These are phyloP conservation scores for Lutjanus campechanus DNA, from an alignment of 2,797 vertebrate genomes.

Conservation along the genomic window DNA sequence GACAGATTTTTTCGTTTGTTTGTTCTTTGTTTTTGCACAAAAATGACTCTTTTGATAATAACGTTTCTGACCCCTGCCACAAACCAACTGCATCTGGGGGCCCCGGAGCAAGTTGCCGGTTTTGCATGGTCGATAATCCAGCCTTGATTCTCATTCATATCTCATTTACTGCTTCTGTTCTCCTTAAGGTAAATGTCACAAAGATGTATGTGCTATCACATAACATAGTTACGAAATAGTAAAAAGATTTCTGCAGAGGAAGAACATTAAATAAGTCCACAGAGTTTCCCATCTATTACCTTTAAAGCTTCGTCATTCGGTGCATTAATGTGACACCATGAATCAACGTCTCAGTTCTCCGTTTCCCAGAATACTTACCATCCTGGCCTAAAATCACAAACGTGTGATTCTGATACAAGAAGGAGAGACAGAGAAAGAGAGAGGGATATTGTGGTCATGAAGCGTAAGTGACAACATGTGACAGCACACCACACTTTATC, in stretches of 20 bases:
- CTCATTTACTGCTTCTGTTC: background rate
- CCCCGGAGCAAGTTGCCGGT: background rate
- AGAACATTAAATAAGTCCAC: background rate
- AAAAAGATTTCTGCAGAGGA: background rate
- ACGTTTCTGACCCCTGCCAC: background rate
- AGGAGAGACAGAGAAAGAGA: conserved; percentile 8
- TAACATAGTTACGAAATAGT: background rate
- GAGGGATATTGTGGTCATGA: conserved; percentile 47
- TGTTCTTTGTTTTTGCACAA: too few relatives aligned
- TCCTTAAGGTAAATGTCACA: background rate
- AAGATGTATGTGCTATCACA: background rate
- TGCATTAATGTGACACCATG: conserved; percentile 36
- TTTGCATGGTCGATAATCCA: background rate
- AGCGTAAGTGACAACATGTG: conserved; percentile 81
- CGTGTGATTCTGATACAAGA: conserved; percentile 7
- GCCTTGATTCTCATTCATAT: background rate
- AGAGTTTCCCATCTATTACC: background rate
- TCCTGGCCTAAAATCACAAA: conserved; percentile 17
- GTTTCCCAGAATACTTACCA: conserved; percentile 12
- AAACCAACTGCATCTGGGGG: background rate
- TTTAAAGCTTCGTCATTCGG: background rate
- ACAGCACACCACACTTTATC: conserved; percentile 78
- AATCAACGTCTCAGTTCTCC: conserved; percentile 19
- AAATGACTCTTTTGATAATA: too few relatives aligned
- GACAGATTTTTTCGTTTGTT: too few relatives aligned